Base-by-base conservation (phyloP, 2,113 vertebrate species). In the Larimichthys crocea region DNA sequence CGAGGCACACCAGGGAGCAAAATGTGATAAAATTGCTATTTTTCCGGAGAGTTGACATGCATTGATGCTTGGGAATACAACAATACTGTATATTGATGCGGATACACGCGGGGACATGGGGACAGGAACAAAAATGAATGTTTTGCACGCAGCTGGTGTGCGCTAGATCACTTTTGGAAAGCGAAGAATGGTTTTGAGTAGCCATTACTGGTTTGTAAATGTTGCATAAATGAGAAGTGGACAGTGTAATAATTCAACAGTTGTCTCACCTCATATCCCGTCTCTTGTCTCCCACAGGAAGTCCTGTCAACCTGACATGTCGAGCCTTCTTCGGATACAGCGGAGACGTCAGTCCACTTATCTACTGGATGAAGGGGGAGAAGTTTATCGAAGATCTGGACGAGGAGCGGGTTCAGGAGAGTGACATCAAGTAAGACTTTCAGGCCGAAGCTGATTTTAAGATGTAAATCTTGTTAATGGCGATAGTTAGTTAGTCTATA, bases 341-440 rank as follows among this genome's bases (percentile, higher is more conserved):
- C 42, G 97, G 98, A 63, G 98, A 99, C n/a, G 97, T 96, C 87
- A 98, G 97, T 78, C 98, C 98, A 63, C 95, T 99, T 82, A 98
- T 99, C 94, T 99, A 99, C 92, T 99, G 98, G 98, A 99, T 99
- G 98, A 99, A 99, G 94, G 98, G 97, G 46, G 98, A 99, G 82
- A 99, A 98, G 89, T 99, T 99, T 89, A 99, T 99, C 76, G 98
- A 99, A 91, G 98, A 99, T 92, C 95, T 99, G 92, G 98, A 99
- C 86, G 97, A 98, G 92, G 97, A 96, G 86, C 92, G 96, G 61
- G 95, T 99, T 66, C 96, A 96, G 93, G 98, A 99, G 93, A 98
- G 96, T 52, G 98, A 99, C 60, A 97, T 99, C 88, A 99, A 97
- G 98, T 99, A 96, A 90, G 91, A 66, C 4, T 22, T 65, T 63